These are phyloP conservation scores for Hemicrepidius hirtus DNA, from an alignment of 2,888 invertebrate genomes.

Conservation along the genomic window DNA sequence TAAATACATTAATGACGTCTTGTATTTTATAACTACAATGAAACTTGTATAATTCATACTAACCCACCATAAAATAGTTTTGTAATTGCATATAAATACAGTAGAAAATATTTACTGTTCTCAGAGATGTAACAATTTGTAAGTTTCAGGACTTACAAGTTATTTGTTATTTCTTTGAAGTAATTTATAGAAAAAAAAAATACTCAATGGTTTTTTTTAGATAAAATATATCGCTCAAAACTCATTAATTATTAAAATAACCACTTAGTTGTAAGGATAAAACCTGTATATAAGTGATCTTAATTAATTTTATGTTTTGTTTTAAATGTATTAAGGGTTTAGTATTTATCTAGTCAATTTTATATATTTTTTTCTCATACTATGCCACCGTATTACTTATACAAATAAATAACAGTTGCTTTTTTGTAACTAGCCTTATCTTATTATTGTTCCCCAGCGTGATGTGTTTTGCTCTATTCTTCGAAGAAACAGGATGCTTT, in stretches of 20 bases:
- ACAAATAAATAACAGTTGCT: constrained; percentile 53
- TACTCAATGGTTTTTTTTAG: not conserved
- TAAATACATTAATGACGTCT: not conserved
- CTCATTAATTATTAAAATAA: constrained; percentile 19
- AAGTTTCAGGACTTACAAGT: too few species aligned
- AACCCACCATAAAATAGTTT: constrained; percentile 7
- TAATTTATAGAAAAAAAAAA: too few species aligned
- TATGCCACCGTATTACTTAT: constrained; percentile 48
- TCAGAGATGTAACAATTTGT: too few species aligned
- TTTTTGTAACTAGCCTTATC: constrained; percentile 34
- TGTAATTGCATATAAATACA: not conserved
- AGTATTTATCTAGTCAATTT: constrained; percentile 54
- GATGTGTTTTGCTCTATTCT: constrained; percentile 5
- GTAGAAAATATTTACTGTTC: too few species aligned
- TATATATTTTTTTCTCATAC: constrained; percentile 38
- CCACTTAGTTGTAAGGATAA: constrained; percentile 14
- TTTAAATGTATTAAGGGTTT: constrained; percentile 50
- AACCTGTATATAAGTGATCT: constrained; percentile 52
- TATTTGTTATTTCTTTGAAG: too few species aligned
- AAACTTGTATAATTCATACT: constrained; percentile 2
- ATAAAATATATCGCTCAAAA: constrained; percentile 21
- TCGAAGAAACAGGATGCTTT: constrained; percentile 10
- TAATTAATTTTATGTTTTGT: constrained; percentile 40
- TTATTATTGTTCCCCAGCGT: not conserved
- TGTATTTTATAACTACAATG: not conserved